Base-by-base conservation (phyloP, 2,113 vertebrate genomes). In the Ornithorhynchus anatinus region DNA sequence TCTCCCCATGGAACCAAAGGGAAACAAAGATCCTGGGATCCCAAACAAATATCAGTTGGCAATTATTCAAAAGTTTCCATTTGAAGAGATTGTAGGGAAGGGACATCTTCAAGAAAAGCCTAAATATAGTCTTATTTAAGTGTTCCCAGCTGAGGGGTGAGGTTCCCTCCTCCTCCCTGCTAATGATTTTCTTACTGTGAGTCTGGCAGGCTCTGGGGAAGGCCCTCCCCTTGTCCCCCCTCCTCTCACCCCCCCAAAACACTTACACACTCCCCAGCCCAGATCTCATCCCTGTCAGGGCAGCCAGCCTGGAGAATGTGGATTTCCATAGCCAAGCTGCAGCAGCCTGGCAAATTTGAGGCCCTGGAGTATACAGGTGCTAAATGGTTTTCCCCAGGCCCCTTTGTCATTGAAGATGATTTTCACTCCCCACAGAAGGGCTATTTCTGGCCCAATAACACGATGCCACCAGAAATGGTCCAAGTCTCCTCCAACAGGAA, bases 51-150 rank as follows among this genome's bases (percentile, higher is more conserved):
- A 69, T 16, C 43, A 39, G 8, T 10, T 64, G 53, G 48, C 8
- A 66, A 29, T 57, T 50, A 14, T 75, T 75, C 44, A 65, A 22
- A 66, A 56, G 32, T 77, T 70, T 56, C 56, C 22, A 7, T 68
- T 38, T 42, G 8, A 80, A 82, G 51, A 20, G 48, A 31, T 47
- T 19, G 13, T 12, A 32, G 66, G 33, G 16, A 79, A 37, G 52
- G 44, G 31, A 43, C 8, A 11, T 58, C 62, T 56, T 81, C 32
- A 62, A 23, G 27, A 33, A 73, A 7, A 32, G 12, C 31, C 32
- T 75, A 65, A 70, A 54, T 52, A 35, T 3, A 50, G 1, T 56
- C 50, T 47, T 27, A 23, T 56, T 27, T 50, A 6, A 40, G 37
- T 54, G 44, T 6, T 56, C 40, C 31, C 33, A 51, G 17, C 5